Evolutionary conservation across 2,113 vertebrate species (phyloP), one percentile per base, ranked within the genome.

Genomic region (Laticauda colubrina): DNA sequence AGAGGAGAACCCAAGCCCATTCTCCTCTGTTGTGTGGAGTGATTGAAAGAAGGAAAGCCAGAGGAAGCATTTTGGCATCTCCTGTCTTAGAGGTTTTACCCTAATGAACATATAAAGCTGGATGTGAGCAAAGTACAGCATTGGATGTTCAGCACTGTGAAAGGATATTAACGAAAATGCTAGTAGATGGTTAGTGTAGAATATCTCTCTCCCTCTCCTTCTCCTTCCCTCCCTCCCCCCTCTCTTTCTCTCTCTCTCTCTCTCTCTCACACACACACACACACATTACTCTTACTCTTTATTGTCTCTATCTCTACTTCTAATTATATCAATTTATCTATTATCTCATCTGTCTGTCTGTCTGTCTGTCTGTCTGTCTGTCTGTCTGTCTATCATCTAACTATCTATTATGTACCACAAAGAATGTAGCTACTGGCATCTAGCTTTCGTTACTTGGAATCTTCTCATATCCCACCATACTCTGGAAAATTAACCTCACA

Each of bases 391-490:
- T 45, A 21, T 21, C 24, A 59, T 59, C 23, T 59, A 59, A 8
- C 8, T 11, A 61, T 24, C 57, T 12, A 29, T 59, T 59, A 59
- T 9, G 8, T 59, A 59, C 8, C 57, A 59, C 23, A 92, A 96
- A 95, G 89, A 94, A 94, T 89, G 92, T 90, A 89, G 0, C 61
- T 93, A 90, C 93, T 92, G 96, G 91, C 93, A 92, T 96, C 91
- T 93, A 53, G 94, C 94, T 95, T 94, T 95, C 94, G 94, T 94
- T 94, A 1, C 8, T 94, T 96, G 94, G 96, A 95, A 75, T 18
- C 14, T 75, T 34, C n/a, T 75, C 61, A 18, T 26, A 12, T 2
- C 5, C 26, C 91, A 75, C 29, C 94, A 96, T 94, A 95, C 94
- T 94, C 95, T 95, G 95, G 59, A 96, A 94, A 90, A 90, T 56